Conservation (phyloP, 2,113 vertebrate species). For the Melospiza melodia region DNA sequence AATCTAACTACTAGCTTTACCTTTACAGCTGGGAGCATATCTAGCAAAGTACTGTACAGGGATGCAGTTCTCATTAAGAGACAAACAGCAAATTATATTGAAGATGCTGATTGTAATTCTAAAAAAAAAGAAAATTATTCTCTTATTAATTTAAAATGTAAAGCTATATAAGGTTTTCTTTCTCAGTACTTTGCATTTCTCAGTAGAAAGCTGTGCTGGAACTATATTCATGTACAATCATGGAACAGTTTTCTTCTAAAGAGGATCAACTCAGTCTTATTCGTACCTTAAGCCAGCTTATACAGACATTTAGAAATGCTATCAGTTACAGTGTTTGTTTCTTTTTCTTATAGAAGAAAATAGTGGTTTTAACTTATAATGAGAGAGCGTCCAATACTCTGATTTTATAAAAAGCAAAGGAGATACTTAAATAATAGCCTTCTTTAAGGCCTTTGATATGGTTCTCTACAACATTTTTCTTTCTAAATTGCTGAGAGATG, state of each 20-base stretch:
- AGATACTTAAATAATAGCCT: background rate
- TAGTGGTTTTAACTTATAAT: background rate
- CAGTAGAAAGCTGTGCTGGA: background rate
- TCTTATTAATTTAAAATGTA: background rate
- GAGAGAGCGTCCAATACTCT: background rate
- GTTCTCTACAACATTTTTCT: background rate
- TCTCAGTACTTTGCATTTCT: background rate
- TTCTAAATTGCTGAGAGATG: background rate
- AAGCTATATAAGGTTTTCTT: background rate
- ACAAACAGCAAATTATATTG: background rate
- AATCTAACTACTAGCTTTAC: background rate
- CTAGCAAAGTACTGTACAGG: background rate
- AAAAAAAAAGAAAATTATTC: background rate
- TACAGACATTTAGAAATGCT: background rate
- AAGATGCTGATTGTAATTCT: background rate
- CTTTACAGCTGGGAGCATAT: background rate
- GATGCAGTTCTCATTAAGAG: background rate
- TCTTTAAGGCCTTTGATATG: background rate
- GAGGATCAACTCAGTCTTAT: background rate
- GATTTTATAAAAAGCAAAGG: background rate
- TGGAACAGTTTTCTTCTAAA: background rate
- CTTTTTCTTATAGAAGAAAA: background rate
- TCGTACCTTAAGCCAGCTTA: background rate
- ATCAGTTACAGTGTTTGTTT: background rate
- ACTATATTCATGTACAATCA: background rate